A percentile compares a stretch with the other conserved stretches of the same genome.
Evolutionary conservation across 1,140 invertebrate species (phyloP).

Genomic region (Drosophila sturtevanti): DNA sequence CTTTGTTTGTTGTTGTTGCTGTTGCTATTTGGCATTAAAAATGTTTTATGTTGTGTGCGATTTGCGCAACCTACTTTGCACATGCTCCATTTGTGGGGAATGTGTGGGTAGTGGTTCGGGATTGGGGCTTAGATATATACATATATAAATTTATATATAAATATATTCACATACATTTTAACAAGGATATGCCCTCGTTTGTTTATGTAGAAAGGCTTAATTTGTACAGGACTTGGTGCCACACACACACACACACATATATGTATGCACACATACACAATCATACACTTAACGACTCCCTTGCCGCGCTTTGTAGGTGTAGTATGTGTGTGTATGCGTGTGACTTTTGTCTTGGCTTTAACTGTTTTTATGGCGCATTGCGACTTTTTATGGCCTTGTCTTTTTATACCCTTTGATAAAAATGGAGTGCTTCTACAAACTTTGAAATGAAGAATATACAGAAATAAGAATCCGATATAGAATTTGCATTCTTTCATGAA

Average conservation of each 20-base stretch:
- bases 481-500: neutral
- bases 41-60: conserved; percentile 81
- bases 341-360: conserved; percentile 79
- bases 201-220: conserved; percentile 80
- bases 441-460: neutral
- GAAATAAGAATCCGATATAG: neutral
- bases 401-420: conserved; percentile 52
- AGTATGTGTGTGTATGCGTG: conserved; percentile 34
- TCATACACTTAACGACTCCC: conserved; percentile 50
- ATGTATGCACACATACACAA: conserved; percentile 5
- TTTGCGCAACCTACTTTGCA: conserved; percentile 80
- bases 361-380: conserved; percentile 81
- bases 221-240: conserved; percentile 58
- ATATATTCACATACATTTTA: conserved; percentile 34
- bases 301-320: conserved; percentile 37
- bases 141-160: conserved; percentile 45
- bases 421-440: neutral
- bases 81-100: conserved; percentile 45
- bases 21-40: conserved; percentile 74
- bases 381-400: conserved; percentile 80
- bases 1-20: conserved; percentile 43
- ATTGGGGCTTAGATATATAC: conserved; percentile 38
- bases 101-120: conserved; percentile 1
- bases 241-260: conserved; percentile 18
- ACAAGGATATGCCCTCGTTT: conserved; percentile 72